Conservation (phyloP, 1,140 invertebrate genomes). For the Sesamia nonagrioides region DNA sequence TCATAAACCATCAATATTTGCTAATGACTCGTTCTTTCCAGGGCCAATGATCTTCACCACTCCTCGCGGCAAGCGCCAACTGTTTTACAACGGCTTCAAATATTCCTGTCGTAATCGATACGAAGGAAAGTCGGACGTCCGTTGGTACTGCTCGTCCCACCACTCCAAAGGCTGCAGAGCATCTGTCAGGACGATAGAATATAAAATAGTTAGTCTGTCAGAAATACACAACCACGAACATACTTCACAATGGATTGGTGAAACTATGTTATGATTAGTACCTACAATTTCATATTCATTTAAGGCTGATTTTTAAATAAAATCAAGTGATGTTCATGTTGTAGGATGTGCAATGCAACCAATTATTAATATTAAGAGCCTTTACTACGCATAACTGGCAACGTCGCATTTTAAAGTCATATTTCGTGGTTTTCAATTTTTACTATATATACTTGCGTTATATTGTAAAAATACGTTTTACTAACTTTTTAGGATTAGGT, state of each 20-base stretch:
- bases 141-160: conserved; percentile 42
- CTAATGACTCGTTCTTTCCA: background rate
- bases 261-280: conserved; percentile 2
- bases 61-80: conserved; percentile 29
- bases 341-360: no score
- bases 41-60: conserved; percentile 30
- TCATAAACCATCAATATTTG: background rate
- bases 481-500: no score
- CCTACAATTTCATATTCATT: background rate
- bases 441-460: no score
- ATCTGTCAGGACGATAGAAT: conserved; percentile 41
- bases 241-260: background rate
- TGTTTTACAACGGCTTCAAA: conserved; percentile 41
- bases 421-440: no score
- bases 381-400: no score
- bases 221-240: conserved; percentile 40
- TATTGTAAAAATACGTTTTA: no score
- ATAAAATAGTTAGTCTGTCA: conserved; percentile 32
- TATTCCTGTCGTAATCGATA: conserved; percentile 37
- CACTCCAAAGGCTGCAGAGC: conserved; percentile 43
- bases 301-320: background rate
- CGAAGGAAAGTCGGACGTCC: conserved; percentile 30
- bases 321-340: no score
- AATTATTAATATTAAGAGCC: no score
- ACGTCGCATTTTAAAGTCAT: no score